A percentile compares a stretch with the other conserved stretches of the same genome.
Conservation (phyloP, 2,113 vertebrate genomes). For the Melozone crissalis region DNA sequence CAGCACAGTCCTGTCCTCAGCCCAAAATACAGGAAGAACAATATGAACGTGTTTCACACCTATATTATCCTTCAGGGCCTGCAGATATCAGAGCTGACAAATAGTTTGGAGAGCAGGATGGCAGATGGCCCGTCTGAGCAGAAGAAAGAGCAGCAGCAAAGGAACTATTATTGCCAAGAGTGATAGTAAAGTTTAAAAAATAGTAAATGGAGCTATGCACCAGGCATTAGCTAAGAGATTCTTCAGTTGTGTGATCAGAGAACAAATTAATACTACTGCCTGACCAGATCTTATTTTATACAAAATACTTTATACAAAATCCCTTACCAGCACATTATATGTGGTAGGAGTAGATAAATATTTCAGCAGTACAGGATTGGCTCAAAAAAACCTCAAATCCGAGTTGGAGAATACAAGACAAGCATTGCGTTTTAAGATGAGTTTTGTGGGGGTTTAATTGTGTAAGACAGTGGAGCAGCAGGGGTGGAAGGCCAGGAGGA, state of each 20-base stretch:
- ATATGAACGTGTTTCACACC: neutral
- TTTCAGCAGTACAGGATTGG: neutral
- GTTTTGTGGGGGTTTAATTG: neutral
- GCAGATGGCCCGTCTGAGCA: neutral
- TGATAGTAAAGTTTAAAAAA: neutral
- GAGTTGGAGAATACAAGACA: neutral
- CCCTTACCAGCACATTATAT: neutral
- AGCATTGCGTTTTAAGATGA: neutral
- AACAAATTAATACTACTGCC: neutral
- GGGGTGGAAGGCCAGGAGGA: neutral
- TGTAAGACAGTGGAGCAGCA: neutral
- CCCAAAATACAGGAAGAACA: neutral
- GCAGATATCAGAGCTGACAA: neutral
- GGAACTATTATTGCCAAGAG: neutral
- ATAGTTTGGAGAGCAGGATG: neutral
- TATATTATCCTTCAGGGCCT: neutral
- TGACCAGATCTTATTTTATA: neutral
- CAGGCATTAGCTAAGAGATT: neutral
- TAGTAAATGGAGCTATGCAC: neutral
- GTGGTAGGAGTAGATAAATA: neutral
- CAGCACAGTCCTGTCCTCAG: neutral
- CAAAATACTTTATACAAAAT: neutral
- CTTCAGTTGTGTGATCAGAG: neutral
- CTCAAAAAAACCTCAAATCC: neutral
- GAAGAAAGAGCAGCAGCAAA: neutral